Evolutionary conservation across 2,113 vertebrate species (phyloP), one percentile per base, ranked within the genome.

Genomic region (Hystrix cristata): DNA sequence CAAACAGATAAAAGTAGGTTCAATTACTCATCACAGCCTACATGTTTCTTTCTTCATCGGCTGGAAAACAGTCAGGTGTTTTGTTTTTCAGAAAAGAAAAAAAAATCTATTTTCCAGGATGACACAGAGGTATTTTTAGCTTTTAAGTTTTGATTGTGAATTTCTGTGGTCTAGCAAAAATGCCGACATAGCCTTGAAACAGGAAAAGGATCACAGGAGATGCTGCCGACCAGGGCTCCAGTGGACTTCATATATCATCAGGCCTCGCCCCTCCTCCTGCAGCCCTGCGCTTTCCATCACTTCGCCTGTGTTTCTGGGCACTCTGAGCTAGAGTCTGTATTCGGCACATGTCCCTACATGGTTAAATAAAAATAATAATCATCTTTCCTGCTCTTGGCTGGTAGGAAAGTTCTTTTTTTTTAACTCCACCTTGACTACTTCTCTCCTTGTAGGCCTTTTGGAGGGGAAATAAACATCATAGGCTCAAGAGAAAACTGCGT

Each of bases 1-100:
- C 96, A 92, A 97, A 95, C 80, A 98, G 93, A 90, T 84, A 97
- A 97, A 94, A 98, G 81, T 90, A 85, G 60, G 23, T 89, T 97
- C 96, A 95, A 71, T 98, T 95, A 94, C 94, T 97, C 92, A 88
- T 95, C 91, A 64, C 94, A 90, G 85, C 81, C 95, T 86, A 87
- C 85, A 74, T 13, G 31, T 87, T 96, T 83, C 57, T 96, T 79
- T 97, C 79, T 83, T 87, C 88, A 14, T 95, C 74, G 82, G 48
- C 80, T 97, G 57, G 92, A 88, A 91, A 27, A 48, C n/a, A 60
- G 76, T 97, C 93, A n/a, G 55, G 95, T 95, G 48, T 96, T 98
- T 97, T 84, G 8, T 94, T 95, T 55, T 79, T 96, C 64, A 79
- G 83, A 95, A 84, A 14, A 23, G 1, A 27, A 57, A 85, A 64